Conservation (phyloP, 2,888 invertebrate species). For the Epistrophe grossulariae region DNA sequence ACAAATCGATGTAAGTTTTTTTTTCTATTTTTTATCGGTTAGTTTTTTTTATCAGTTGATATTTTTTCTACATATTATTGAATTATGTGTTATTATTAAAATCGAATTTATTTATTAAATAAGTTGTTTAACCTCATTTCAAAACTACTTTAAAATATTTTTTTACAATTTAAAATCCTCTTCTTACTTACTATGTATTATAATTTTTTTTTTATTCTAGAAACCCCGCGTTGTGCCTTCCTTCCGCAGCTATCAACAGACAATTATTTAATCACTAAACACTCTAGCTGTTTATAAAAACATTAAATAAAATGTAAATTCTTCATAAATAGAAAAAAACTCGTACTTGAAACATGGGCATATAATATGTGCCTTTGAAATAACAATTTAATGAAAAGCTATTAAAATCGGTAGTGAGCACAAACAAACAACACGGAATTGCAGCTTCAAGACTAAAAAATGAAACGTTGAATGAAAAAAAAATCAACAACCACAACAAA, state of each 20-base stretch:
- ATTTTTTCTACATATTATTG: too few relatives aligned
- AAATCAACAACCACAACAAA: not conserved
- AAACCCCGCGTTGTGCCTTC: not conserved
- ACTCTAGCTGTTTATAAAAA: not conserved
- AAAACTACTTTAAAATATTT: not conserved
- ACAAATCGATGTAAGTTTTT: too few relatives aligned
- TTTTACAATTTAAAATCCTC: not conserved
- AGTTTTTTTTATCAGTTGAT: too few relatives aligned
- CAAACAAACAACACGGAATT: conserved; percentile 29
- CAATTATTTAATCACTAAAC: not conserved
- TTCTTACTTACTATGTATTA: not conserved
- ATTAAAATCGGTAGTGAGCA: not conserved
- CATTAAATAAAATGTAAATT: conserved; percentile 33
- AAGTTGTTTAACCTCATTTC: not conserved
- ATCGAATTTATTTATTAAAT: too few relatives aligned
- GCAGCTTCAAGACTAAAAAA: conserved; percentile 41
- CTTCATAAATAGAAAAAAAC: not conserved
- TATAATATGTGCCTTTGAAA: conserved; percentile 33
- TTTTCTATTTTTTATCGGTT: too few relatives aligned
- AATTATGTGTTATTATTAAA: too few relatives aligned
- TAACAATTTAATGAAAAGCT: conserved; percentile 58
- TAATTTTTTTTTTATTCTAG: not conserved
- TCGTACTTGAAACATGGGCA: conserved; percentile 18
- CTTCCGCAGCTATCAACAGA: conserved; percentile 1
- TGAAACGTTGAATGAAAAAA: conserved; percentile 25